Evolutionary conservation across 2,797 vertebrate species (phyloP).

Genomic region (Chlorospingus flavigularis): DNA sequence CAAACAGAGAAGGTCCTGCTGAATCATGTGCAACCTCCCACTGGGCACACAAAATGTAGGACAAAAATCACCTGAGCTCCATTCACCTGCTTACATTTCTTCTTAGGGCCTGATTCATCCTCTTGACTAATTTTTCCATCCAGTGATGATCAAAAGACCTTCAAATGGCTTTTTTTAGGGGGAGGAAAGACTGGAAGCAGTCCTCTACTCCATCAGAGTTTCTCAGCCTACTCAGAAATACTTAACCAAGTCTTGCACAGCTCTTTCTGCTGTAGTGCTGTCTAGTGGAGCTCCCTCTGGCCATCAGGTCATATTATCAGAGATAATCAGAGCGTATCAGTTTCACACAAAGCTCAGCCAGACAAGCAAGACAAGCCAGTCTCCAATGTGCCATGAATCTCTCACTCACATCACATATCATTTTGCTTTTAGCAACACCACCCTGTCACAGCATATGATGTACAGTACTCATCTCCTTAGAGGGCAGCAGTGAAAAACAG

Average conservation of each 20-base stretch:
- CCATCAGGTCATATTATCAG: constrained; percentile 49
- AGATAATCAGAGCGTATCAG: constrained; percentile 41
- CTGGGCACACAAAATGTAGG: background rate
- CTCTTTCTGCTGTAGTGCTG: background rate
- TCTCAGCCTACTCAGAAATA: background rate
- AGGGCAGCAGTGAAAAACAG: background rate
- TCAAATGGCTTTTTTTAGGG: background rate
- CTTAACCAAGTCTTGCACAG: background rate
- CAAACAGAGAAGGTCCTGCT: background rate
- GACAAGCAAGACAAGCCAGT: constrained; percentile 44
- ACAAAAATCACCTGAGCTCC: background rate
- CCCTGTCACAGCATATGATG: constrained; percentile 11
- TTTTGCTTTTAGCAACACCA: constrained; percentile 55
- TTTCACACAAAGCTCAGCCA: constrained; percentile 48
- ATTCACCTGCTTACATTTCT: background rate
- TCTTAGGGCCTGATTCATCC: background rate
- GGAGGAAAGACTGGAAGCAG: background rate
- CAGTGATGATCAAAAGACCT: background rate
- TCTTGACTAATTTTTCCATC: background rate
- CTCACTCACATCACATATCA: constrained; percentile 14
- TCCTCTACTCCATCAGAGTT: background rate
- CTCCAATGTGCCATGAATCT: background rate
- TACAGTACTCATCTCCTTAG: background rate
- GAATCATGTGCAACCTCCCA: background rate
- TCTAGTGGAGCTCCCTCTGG: constrained; percentile 15